Base-by-base conservation (phyloP, 1,140 invertebrate species). In the Atta colombica region DNA sequence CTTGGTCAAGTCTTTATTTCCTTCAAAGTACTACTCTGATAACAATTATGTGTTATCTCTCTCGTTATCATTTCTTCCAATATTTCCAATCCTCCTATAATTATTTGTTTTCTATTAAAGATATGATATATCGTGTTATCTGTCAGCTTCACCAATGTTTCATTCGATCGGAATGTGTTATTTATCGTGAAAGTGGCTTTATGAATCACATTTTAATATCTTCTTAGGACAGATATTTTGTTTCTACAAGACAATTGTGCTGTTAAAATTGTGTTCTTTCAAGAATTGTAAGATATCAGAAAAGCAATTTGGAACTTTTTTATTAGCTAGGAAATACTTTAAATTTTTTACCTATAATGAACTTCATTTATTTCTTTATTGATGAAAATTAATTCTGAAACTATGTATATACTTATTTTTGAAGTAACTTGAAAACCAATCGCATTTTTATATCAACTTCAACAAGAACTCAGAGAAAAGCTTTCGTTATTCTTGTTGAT, bases 111-210 rank as follows among this genome's bases (percentile, higher is more conserved):
- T 75, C 55, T 84, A 74, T 61, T 75, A 39, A 28, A 61, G n/a
- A 61, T 82, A 60, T n/a, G 16, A 7, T 35, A 31, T 16, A 60
- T 18, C 8, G 1, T 3, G n/a, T 69, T 68, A 35, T 18, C 18
- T 55, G 25, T 63, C 35, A 82, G 80, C 25, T 61, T 63, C 53
- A 61, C 14, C 18, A 60, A 31, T 21, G 14, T 61, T 74, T 61
- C 25, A 72, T 35, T 51, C 10, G 21, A 51, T 25, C 39, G 60
- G 68, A 82, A 74, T 63, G 25, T 14, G 69, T 58, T 35, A 84
- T 74, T 74, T 84, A 74, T 84, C 80, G n/a, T 51, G 55, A 84
- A 75, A 84, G 69, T 75, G 55, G 7, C 28, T 31, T 31, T 31
- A 74, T 25, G 49, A 74, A 6, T 61, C 12, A n/a, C 5, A 16